Conservation (phyloP, 1,140 invertebrate genomes). For the Acyrthosiphon pisum region DNA sequence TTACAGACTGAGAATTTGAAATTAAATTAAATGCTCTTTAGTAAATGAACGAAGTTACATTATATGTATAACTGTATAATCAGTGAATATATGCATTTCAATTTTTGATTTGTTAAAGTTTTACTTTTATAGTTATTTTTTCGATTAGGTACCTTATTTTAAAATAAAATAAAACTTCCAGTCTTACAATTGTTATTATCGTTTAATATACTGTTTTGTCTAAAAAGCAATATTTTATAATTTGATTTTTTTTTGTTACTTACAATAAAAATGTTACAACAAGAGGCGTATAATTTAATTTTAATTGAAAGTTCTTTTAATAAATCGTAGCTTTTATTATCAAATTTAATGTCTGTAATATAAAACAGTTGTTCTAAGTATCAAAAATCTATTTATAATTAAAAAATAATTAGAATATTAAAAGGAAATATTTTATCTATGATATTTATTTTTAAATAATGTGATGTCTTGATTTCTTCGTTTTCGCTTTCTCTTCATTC, state of each 20-base stretch:
- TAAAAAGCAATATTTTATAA: neutral
- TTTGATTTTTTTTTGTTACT: neutral
- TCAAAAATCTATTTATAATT: slow-evolving; percentile 29
- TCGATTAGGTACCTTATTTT: neutral
- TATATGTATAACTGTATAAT: too few relatives aligned
- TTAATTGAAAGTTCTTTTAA: neutral
- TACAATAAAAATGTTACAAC: neutral
- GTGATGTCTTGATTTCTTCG: neutral
- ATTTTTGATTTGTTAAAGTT: neutral
- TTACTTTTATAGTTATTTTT: neutral
- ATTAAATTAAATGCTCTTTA: neutral
- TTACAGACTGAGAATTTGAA: neutral
- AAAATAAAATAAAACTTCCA: neutral
- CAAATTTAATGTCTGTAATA: neutral
- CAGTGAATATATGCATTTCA: neutral
- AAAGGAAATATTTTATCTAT: neutral
- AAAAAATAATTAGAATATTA: slow-evolving; percentile 18
- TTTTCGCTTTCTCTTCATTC: neutral
- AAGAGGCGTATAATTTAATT: slow-evolving; percentile 12
- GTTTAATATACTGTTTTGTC: neutral
- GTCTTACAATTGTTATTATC: neutral
- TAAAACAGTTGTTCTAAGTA: slow-evolving; percentile 24
- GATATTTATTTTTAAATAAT: slow-evolving; percentile 6
- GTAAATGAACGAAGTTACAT: neutral
- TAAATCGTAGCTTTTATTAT: slow-evolving; percentile 4